Percentiles rank a stretch among this genome's conserved stretches.
Evolutionary conservation across 2,797 vertebrate genomes (phyloP).

Genomic region (Philypnodon macrostomus): DNA sequence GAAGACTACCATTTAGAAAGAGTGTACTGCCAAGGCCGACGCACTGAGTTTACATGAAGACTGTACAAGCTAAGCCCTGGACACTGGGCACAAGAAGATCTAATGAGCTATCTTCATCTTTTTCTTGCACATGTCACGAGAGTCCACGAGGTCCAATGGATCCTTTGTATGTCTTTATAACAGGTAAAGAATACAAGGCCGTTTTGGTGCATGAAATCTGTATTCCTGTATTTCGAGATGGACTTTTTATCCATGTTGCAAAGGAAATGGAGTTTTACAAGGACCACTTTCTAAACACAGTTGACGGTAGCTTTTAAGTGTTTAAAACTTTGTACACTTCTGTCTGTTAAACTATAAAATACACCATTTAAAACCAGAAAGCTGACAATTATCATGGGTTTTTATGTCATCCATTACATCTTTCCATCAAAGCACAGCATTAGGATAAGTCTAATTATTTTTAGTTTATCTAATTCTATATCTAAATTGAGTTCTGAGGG

Average conservation of each 20-base stretch:
- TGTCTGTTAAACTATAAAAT: neutral
- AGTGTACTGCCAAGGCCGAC: slow-evolving; percentile 24
- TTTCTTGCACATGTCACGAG: slow-evolving; percentile 36
- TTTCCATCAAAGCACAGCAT: slow-evolving; percentile 33
- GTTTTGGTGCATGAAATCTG: slow-evolving; percentile 26
- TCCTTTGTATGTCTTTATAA: slow-evolving; percentile 36
- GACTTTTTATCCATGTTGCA: slow-evolving; percentile 16
- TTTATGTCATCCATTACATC: slow-evolving; percentile 28
- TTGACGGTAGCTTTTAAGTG: slow-evolving; percentile 1
- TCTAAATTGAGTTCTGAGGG: slow-evolving; percentile 44
- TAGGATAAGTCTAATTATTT: slow-evolving; percentile 39
- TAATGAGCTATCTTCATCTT: slow-evolving; percentile 41
- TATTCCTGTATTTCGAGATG: slow-evolving; percentile 12
- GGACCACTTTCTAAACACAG: slow-evolving; percentile 5
- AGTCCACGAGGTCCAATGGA: slow-evolving; percentile 15
- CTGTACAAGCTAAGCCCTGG: slow-evolving; percentile 21
- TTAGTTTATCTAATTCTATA: slow-evolving; percentile 41
- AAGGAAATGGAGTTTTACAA: too few relatives aligned
- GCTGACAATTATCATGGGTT: slow-evolving; percentile 24
- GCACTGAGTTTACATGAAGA: slow-evolving; percentile 32
- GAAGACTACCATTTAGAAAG: slow-evolving; percentile 35
- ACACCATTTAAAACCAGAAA: slow-evolving; percentile 3
- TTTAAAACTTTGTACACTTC: slow-evolving; percentile 13
- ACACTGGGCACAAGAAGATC: slow-evolving; percentile 37
- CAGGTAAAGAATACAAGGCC: slow-evolving; percentile 22